These are phyloP conservation scores for Gymnogyps californianus DNA, from an alignment of 2,113 vertebrate species.

Conservation along the genomic window DNA sequence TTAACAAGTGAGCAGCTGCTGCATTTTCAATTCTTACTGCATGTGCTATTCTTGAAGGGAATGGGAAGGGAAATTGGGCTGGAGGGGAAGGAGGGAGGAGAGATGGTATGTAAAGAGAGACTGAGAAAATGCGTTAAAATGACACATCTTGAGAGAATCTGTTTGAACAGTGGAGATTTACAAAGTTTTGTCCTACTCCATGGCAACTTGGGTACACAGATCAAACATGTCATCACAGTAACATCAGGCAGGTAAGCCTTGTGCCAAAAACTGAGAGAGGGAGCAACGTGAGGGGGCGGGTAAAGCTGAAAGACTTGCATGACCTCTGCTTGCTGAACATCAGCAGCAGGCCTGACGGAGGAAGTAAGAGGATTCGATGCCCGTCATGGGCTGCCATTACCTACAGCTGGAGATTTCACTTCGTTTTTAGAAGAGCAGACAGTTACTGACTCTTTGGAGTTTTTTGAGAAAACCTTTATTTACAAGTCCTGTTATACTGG, in stretches of 20 bases:
- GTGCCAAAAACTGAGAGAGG: neutral
- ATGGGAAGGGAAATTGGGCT: neutral
- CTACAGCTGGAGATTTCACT: neutral
- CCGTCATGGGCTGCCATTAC: neutral
- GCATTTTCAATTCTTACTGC: neutral
- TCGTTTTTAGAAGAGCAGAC: neutral
- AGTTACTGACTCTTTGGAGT: neutral
- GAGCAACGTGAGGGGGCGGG: neutral
- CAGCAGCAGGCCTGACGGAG: neutral
- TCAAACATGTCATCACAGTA: neutral
- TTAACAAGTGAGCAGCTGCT: neutral
- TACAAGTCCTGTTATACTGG: neutral
- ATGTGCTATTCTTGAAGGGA: neutral
- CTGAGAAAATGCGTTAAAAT: neutral
- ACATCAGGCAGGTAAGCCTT: conserved; percentile 28
- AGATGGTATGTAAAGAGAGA: neutral
- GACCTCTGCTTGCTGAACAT: neutral
- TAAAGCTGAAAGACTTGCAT: neutral
- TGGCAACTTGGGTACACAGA: conserved; percentile 42
- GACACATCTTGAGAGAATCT: conserved; percentile 47
- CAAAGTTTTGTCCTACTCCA: conserved; percentile 53
- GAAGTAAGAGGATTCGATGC: neutral
- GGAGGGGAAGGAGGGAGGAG: neutral
- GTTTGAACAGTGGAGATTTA: conserved; percentile 20
- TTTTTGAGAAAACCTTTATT: neutral